These are phyloP conservation scores for Cygnus buccinator DNA, from an alignment of 2,113 vertebrate species.

Conservation along the genomic window DNA sequence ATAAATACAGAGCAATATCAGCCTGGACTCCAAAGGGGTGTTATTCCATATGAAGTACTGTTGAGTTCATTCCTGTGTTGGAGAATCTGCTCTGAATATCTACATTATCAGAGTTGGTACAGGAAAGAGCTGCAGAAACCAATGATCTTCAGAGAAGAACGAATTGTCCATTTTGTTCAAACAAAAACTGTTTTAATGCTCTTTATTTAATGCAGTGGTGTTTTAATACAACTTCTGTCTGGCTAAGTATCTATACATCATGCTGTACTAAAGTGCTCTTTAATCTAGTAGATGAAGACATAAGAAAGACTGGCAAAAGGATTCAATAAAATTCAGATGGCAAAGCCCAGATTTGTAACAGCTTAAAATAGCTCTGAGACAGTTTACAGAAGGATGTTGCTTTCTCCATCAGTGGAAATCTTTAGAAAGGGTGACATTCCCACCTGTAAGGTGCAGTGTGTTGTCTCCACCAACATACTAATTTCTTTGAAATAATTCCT, in stretches of 20 bases:
- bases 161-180: background rate
- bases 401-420: background rate
- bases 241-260: background rate
- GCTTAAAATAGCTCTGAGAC: rapidly evolving
- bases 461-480: background rate
- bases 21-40: background rate
- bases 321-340: background rate
- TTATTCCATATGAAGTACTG: background rate
- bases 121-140: background rate
- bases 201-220: background rate
- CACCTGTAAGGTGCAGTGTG: background rate
- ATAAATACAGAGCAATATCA: background rate
- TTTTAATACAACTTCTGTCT: background rate
- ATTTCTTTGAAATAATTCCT: background rate
- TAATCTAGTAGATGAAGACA: background rate
- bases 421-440: background rate
- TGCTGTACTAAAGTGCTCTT: background rate
- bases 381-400: background rate
- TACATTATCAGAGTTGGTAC: background rate
- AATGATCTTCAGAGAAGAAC: background rate
- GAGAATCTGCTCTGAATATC: background rate
- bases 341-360: background rate
- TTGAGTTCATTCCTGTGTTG: background rate
- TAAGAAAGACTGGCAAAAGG: background rate
- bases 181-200: background rate